Base-by-base conservation (phyloP, 2,797 vertebrate species). In the Sebastiscus albofasciatus region DNA sequence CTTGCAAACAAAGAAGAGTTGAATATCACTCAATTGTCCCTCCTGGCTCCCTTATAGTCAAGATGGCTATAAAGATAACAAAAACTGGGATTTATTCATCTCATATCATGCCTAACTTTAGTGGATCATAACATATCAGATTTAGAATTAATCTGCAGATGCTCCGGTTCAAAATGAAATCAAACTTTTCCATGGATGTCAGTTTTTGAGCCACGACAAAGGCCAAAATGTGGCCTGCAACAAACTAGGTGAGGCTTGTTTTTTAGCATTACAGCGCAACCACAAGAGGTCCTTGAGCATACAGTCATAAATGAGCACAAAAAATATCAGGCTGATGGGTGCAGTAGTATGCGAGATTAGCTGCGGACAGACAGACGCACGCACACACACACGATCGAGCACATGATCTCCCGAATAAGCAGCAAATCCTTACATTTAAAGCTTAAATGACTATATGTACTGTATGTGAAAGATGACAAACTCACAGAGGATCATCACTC, bases 271-370 rank as follows among this genome's bases (percentile, higher is more conserved):
- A 24, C 24, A 24, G 24, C 7, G 42, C 7, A 46, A 46, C 42
- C 42, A 46, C 14, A 9, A 52, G 1, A 52, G 49, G 49, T n/a
- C 8, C 49, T 2, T 52, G 0, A 18, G 7, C 1, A 46, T 46
- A 52, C 49, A 52, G 18, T 52, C 49, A 52, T 9, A 52, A 52
- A 49, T 49, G 46, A 49, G 49, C 49, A 52, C 49, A n/a, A 52
- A 46, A 52, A 52, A 52, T 52, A n/a, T 52, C 2, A n/a, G 20
- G 49, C 2, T n/a, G 20, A 52, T n/a, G 0, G 20, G 0, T n/a
- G 14, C 49, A 52, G 49, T n/a, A 52, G 49, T 20, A n/a, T 52
- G 49, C 2, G 0, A 52, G 49, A 52, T 52, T 10, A 52, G 20
- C 49, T n/a, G 20, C 1, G 20, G 49, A 52, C 49, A 52, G 49